Percentiles rank a stretch among this genome's conserved stretches.
Evolutionary conservation across 2,888 invertebrate species (phyloP).

Genomic region (Ennomos quercinarius): DNA sequence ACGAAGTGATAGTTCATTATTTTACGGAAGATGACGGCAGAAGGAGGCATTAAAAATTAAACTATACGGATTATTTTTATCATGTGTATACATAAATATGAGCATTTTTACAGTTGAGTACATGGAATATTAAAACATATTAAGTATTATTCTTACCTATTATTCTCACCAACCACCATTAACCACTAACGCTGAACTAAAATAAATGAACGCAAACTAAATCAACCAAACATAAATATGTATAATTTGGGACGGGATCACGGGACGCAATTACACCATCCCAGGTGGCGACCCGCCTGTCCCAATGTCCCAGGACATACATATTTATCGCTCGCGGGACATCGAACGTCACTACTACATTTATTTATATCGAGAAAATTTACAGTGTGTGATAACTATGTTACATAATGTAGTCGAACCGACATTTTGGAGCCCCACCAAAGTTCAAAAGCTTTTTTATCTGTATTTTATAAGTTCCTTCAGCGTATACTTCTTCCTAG

Average conservation of each 20-base stretch:
- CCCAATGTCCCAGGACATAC: slow-evolving; percentile 56
- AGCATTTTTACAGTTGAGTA: no score
- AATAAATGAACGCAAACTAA: slow-evolving; percentile 29
- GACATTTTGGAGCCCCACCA: background rate
- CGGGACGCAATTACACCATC: slow-evolving; percentile 58
- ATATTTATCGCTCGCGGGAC: slow-evolving; percentile 64
- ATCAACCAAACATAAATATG: slow-evolving; percentile 52
- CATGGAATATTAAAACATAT: no score
- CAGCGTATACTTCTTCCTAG: no score
- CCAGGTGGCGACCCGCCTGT: slow-evolving; percentile 61
- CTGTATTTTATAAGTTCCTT: no score
- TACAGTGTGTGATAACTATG: slow-evolving; percentile 42
- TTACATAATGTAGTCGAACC: background rate
- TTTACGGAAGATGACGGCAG: no score
- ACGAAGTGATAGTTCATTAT: no score
- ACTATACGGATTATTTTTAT: no score
- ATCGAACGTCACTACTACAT: slow-evolving; percentile 45
- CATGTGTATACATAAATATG: no score
- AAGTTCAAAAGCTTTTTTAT: background rate
- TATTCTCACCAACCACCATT: background rate
- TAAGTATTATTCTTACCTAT: no score
- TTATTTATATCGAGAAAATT: slow-evolving; percentile 50
- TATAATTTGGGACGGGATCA: slow-evolving; percentile 54
- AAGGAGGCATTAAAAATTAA: no score
- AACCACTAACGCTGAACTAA: slow-evolving; percentile 8